These are phyloP conservation scores for Plecturocebus donacophilus DNA, from an alignment of 2,113 vertebrate genomes.

Conservation along the genomic window DNA sequence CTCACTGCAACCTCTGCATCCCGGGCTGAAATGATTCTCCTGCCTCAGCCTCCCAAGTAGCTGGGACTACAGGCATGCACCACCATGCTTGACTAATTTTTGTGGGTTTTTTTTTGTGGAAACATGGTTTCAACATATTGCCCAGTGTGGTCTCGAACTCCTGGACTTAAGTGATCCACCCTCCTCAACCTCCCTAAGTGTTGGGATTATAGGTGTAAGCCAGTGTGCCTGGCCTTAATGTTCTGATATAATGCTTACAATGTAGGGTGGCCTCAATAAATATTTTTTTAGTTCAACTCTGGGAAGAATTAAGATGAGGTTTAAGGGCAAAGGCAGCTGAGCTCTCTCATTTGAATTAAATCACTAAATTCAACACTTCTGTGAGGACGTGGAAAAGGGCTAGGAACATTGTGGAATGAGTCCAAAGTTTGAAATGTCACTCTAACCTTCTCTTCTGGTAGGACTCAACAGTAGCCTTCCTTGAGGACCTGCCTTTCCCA, in stretches of 20 bases:
- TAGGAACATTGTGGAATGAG: slow-evolving; percentile 19
- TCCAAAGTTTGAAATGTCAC: slow-evolving; percentile 49
- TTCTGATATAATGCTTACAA: neutral
- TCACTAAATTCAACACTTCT: neutral
- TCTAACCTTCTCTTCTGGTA: slow-evolving; percentile 61
- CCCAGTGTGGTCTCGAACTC: neutral
- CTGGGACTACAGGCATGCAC: too few relatives aligned
- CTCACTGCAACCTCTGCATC: too few relatives aligned
- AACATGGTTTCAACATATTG: neutral
- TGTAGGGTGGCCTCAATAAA: neutral
- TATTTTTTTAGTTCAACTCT: slow-evolving; percentile 15
- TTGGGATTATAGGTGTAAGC: neutral
- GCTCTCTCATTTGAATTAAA: slow-evolving; percentile 11
- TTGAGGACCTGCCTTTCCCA: slow-evolving; percentile 53
- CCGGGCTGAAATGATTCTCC: too few relatives aligned
- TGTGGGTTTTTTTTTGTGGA: too few relatives aligned
- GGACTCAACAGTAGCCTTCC: slow-evolving; percentile 59
- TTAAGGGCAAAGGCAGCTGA: slow-evolving; percentile 1
- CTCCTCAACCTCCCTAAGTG: neutral
- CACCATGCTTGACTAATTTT: too few relatives aligned
- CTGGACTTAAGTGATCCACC: neutral
- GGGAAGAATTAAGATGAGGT: neutral
- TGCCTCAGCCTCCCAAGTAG: too few relatives aligned
- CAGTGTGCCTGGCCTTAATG: neutral
- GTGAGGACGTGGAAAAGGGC: neutral